Evolutionary conservation across 2,113 vertebrate genomes (phyloP).

Genomic region (Panthera leo): DNA sequence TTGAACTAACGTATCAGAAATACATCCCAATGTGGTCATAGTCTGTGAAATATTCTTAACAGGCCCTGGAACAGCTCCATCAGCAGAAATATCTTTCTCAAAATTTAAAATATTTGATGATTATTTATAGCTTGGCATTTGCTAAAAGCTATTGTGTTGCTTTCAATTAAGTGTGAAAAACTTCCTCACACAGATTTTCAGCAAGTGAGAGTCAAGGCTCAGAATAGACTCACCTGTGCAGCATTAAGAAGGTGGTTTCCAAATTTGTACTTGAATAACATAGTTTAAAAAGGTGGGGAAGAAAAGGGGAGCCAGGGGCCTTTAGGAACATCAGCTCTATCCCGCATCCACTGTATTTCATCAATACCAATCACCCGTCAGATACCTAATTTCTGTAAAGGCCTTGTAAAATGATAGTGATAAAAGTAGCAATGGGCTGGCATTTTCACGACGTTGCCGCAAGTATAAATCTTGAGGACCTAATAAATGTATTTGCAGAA

Average conservation of each 20-base stretch:
- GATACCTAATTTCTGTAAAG: conserved; percentile 19
- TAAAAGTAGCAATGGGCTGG: background rate
- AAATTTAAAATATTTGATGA: background rate
- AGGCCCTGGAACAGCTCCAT: accelerated
- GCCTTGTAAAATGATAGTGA: conserved; percentile 1
- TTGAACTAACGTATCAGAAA: background rate
- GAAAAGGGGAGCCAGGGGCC: accelerated
- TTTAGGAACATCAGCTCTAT: background rate
- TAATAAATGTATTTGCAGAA: conserved; percentile 21
- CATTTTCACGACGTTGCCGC: background rate
- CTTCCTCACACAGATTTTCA: no score
- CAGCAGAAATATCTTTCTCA: background rate
- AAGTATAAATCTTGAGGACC: conserved; percentile 29
- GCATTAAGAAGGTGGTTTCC: background rate
- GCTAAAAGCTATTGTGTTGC: no score
- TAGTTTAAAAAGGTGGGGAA: background rate
- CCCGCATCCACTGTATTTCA: background rate
- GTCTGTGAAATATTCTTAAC: background rate
- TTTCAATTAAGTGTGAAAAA: background rate
- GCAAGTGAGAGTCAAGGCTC: accelerated
- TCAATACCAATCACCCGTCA: background rate
- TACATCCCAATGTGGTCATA: background rate
- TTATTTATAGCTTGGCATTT: background rate
- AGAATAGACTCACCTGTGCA: background rate
- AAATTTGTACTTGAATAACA: background rate